Evolutionary conservation across 2,888 invertebrate genomes (phyloP), one percentile per base, ranked within the genome.

Genomic region (Uloborus plumipes): DNA sequence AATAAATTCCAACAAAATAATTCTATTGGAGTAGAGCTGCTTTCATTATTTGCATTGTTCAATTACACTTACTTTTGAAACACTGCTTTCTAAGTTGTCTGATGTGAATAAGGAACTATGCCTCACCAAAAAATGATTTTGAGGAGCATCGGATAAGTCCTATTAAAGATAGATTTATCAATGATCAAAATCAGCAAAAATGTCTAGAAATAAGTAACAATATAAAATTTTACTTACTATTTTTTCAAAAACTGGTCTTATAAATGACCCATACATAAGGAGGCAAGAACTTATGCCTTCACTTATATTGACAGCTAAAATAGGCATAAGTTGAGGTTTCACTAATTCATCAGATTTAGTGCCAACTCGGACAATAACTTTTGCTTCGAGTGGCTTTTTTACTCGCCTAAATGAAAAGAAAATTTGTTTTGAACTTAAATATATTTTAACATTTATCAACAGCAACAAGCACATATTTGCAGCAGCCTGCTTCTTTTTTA

Each of bases 161-260:
- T 7, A 49, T 26, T 2, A 26, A 26, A 26, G 26, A 26, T 26
- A 26, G 26, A 26, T 26, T 26, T 26, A 26, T 26, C 26, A 26
- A 26, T 26, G 26, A 4, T 26, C 26, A 26, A 26, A 26, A 26
- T 26, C 26, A 2, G 4, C 26, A 26, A 26, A 26, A 26, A 26
- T 53, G 53, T 16, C 53, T 16, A 3, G 2, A 61, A 1, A 13
- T 39, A n/a, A 53, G 9, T 65, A 31, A 15, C 16, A 15, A 59
- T 61, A 22, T 61, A 61, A 18, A 49, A 31, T 51, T 61, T 26
- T 53, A 73, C 84, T 74, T 78, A 78, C 84, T 7, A 79, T 53
- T 50, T 62, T 79, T 74, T 84, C 84, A 75, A 78, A 84, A 15
- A 51, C 22, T 15, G 84, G 84, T 49, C 61, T 79, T 14, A 78